Percentiles rank a stretch among this genome's conserved stretches.
These are phyloP conservation scores for Linnaemya vulpina DNA, from an alignment of 2,888 invertebrate genomes.

Conservation along the genomic window DNA sequence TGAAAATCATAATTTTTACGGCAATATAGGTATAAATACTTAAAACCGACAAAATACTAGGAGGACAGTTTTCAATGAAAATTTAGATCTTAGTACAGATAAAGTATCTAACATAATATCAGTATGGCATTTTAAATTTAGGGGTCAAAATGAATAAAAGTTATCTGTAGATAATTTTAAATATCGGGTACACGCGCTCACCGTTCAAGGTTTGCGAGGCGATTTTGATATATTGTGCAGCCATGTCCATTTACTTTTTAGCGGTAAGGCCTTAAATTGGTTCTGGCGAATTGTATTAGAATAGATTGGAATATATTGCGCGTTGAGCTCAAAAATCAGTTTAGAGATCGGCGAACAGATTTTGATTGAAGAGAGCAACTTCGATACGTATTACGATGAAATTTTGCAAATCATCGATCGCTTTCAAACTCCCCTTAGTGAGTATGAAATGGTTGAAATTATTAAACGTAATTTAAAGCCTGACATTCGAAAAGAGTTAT, in stretches of 20 bases:
- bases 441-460: background rate
- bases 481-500: slow-evolving; percentile 5
- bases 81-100: slow-evolving; percentile 5
- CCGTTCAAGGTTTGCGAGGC: slow-evolving; percentile 15
- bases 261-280: too few relatives aligned
- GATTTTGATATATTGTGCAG: slow-evolving; percentile 25
- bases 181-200: slow-evolving; percentile 28
- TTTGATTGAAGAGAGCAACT: slow-evolving; percentile 10
- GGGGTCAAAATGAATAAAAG: slow-evolving; percentile 1
- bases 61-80: background rate
- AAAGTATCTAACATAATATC: slow-evolving; percentile 3
- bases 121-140: slow-evolving; percentile 15
- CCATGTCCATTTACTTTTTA: slow-evolving; percentile 2
- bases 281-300: background rate
- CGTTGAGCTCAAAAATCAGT: slow-evolving; percentile 1
- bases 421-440: background rate
- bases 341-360: background rate
- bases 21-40: background rate
- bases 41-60: background rate
- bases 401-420: slow-evolving; percentile 8
- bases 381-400: background rate
- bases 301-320: slow-evolving; percentile 7
- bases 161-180: slow-evolving; percentile 35
- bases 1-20: background rate
- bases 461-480: slow-evolving; percentile 11